These are phyloP conservation scores for Calycopis cecrops DNA, from an alignment of 1,140 invertebrate genomes.

Conservation along the genomic window DNA sequence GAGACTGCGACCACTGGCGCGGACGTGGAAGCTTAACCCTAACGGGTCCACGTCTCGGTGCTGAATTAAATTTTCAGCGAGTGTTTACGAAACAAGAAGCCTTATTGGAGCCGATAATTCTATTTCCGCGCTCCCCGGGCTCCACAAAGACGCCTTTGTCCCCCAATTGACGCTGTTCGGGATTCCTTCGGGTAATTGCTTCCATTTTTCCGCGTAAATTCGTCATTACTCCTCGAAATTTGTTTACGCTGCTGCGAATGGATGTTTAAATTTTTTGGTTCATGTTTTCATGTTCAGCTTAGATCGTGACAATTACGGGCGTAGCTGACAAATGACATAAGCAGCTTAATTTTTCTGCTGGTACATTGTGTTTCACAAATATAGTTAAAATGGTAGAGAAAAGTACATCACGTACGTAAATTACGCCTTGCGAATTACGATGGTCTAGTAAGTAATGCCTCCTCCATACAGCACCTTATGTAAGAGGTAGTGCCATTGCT, in stretches of 20 bases:
- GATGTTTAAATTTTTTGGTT: no score
- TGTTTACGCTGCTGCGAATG: background rate
- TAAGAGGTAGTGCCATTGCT: no score
- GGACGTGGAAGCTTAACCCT: background rate
- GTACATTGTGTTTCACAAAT: no score
- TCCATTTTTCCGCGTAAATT: constrained; percentile 9
- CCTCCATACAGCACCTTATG: no score
- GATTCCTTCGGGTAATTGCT: constrained; percentile 4
- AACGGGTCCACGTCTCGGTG: background rate
- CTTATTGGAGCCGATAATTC: constrained; percentile 4
- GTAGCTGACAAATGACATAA: no score
- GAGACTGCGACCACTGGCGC: background rate
- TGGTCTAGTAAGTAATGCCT: no score
- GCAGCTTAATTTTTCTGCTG: no score
- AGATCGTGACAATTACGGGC: no score
- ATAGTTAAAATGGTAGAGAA: no score
- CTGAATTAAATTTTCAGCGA: constrained; percentile 9
- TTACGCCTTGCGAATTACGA: no score
- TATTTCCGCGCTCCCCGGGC: constrained; percentile 3
- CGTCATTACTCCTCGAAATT: background rate
- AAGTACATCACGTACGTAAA: no score
- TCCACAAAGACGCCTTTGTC: constrained; percentile 4
- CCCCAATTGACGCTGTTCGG: background rate
- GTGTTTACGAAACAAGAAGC: constrained; percentile 7
- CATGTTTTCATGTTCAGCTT: no score